Evolutionary conservation across 2,113 vertebrate species (phyloP), one percentile per base, ranked within the genome.

Genomic region (Pycnonotus jocosus): DNA sequence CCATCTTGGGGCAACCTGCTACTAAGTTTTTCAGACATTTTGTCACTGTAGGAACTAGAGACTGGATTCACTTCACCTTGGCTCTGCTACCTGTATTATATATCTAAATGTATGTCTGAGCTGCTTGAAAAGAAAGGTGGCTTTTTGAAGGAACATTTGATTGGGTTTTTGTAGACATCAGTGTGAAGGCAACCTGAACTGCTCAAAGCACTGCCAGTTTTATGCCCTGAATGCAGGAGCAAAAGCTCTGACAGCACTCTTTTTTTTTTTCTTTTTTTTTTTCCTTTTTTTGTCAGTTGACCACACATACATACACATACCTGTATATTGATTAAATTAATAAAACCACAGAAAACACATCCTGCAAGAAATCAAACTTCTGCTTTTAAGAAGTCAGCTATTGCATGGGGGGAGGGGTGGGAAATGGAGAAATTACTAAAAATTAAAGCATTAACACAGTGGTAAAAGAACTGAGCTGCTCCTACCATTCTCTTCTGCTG

Each of bases 1-100:
- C 76, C 94, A 97, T 86, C 92, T 77, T 94, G 88, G 96, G 88
- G 82, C 88, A 94, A 94, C 50, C 42, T 73, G 23, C 47, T 70
- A 88, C 18, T 56, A 69, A 76, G n/a, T 69, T 88, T 92, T 35
- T 17, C 38, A 50, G 45, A 22, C 40, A 50, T 38, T 77, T 77
- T 86, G 18, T 53, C 88, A 57, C 38, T 47, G 14, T 5, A 73
- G 27, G 42, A 94, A 45, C 40, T 70, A 57, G 40, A 69, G 53
- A 51, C 22, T 38, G n/a, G 25, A 35, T 62, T 90, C 61, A 86
- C 50, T 80, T 86, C 33, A 51, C 22, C 31, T 82, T 13, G 13
- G 40, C 80, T 91, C 53, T 42, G 17, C 5, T 90, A 18, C 38
- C 45, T 81, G 0, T 31, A 27, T 76, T 82, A 45, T 40, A 38